Conservation (phyloP, 1,140 invertebrate genomes). For the Drosophila kurseongensis region DNA sequence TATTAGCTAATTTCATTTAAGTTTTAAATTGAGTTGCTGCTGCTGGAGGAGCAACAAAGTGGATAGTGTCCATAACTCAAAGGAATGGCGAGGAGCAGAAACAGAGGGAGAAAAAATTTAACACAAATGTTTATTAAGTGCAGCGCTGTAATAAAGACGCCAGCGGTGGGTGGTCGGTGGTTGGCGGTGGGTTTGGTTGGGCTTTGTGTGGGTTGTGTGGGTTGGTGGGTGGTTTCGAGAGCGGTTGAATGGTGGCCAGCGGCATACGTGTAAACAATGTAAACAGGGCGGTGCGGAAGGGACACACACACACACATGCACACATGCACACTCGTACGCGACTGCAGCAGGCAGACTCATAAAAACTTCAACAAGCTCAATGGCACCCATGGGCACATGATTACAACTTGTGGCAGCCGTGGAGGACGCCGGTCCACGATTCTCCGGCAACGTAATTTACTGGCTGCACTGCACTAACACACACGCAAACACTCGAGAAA, state of each 20-base stretch:
- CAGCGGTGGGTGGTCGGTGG: slow-evolving; percentile 45
- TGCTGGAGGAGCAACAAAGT: slow-evolving; percentile 45
- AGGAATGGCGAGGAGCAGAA: slow-evolving; percentile 28
- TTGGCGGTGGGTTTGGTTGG: not conserved
- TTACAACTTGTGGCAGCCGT: slow-evolving; percentile 70
- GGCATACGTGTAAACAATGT: slow-evolving; percentile 76
- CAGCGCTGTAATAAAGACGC: slow-evolving; percentile 77
- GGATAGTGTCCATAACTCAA: slow-evolving; percentile 61
- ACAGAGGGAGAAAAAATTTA: slow-evolving; percentile 55
- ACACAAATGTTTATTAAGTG: slow-evolving; percentile 80
- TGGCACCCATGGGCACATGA: slow-evolving; percentile 76
- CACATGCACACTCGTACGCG: slow-evolving; percentile 30
- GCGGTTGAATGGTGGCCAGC: slow-evolving; percentile 40
- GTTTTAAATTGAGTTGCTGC: slow-evolving; percentile 68
- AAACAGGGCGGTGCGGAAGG: slow-evolving; percentile 24
- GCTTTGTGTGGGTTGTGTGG: not conserved
- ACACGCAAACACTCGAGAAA: not conserved
- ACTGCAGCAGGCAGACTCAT: slow-evolving; percentile 68
- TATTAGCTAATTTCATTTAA: slow-evolving; percentile 73
- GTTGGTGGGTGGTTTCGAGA: not conserved
- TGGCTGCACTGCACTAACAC: slow-evolving; percentile 45
- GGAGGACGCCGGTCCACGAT: slow-evolving; percentile 35
- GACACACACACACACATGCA: not conserved
- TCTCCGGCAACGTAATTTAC: slow-evolving; percentile 52
- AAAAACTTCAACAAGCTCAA: slow-evolving; percentile 80